phyloP scores from a whole-genome alignment of 2,113 vertebrate species.

The Chamaea fasciata region DNA sequence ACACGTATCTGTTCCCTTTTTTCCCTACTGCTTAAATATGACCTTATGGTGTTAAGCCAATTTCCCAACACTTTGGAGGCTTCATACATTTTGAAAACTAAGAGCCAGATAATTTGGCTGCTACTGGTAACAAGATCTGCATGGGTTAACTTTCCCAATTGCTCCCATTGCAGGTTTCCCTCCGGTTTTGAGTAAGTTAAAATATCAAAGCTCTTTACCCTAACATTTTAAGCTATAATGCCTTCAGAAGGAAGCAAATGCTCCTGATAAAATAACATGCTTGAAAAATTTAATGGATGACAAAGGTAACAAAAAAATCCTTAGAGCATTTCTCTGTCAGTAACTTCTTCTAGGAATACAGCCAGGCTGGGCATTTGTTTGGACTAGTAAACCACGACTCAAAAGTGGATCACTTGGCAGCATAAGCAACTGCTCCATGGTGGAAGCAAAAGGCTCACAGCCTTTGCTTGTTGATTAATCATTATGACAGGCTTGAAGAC shows the following conservation, averaged over 20 bases:
- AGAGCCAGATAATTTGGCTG: not conserved
- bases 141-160: not conserved
- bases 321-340: conserved; percentile 6
- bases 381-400: not conserved
- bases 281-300: conserved; percentile 1
- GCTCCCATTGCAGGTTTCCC: not conserved
- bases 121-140: not conserved
- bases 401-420: not conserved
- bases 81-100: not conserved
- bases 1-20: not conserved
- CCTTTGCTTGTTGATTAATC: conserved; percentile 21
- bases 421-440: not conserved
- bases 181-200: conserved; percentile 1
- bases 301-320: conserved; percentile 5
- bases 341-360: not conserved
- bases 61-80: not conserved
- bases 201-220: not conserved
- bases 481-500: conserved; percentile 7
- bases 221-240: not conserved
- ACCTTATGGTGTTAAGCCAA: not conserved
- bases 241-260: conserved; percentile 11
- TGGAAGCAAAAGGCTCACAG: not conserved
- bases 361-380: conserved; percentile 8
- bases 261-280: not conserved
- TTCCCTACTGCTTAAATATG: not conserved